phyloP scores from a whole-genome alignment of 2,797 vertebrate species.

The Eleutherodactylus coqui region DNA sequence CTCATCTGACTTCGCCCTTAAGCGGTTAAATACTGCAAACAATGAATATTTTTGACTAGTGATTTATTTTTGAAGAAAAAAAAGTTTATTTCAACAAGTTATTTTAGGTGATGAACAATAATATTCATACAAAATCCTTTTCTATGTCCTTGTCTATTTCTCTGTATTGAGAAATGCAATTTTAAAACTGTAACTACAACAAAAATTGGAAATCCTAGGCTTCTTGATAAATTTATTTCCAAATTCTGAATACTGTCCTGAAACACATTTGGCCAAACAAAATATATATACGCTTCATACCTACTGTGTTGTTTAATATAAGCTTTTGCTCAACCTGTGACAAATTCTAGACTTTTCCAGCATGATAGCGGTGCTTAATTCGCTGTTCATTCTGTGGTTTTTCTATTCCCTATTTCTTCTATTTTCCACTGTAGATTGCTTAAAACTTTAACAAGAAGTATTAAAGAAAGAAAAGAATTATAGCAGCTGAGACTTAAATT shows the following conservation, averaged over 20 bases:
- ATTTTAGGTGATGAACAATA: neutral
- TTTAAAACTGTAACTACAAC: neutral
- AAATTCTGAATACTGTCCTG: neutral
- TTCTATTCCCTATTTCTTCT: neutral
- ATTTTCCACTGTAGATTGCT: conserved; percentile 9
- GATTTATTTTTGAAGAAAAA: neutral
- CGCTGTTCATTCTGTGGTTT: neutral
- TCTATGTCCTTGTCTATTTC: neutral
- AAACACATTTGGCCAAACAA: neutral
- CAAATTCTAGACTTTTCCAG: neutral
- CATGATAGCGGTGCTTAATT: neutral
- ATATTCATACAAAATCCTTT: neutral
- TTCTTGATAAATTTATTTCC: neutral
- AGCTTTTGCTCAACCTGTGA: neutral
- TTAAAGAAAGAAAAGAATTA: conserved; percentile 38
- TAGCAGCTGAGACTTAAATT: conserved; percentile 19
- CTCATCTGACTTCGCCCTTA: neutral
- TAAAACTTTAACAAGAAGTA: conserved; percentile 24
- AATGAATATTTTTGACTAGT: neutral
- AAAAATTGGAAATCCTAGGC: neutral
- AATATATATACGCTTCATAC: neutral
- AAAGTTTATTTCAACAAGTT: neutral
- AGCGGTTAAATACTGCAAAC: neutral
- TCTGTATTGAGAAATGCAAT: neutral
- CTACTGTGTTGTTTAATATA: neutral